These are phyloP conservation scores for Rattus norvegicus DNA, from an alignment of 2,113 vertebrate species.

Conservation along the genomic window DNA sequence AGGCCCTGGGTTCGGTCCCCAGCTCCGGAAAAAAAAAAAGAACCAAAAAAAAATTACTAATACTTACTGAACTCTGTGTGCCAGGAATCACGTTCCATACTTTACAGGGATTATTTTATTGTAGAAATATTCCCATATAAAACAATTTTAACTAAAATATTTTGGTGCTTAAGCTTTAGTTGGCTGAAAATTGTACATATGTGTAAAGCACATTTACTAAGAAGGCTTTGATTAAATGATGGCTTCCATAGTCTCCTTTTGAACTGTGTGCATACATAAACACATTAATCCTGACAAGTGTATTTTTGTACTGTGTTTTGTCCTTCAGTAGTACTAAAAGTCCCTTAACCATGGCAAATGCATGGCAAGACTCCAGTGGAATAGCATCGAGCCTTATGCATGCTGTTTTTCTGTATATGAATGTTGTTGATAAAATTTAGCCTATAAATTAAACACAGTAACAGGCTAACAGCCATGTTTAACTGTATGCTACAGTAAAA, in stretches of 20 bases:
- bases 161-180: not conserved
- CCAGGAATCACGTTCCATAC: too few species aligned
- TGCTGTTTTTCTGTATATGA: not conserved
- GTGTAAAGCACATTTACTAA: conserved; percentile 18
- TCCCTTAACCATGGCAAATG: too few species aligned
- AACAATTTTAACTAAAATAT: too few species aligned
- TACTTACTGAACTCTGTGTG: too few species aligned
- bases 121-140: conserved; percentile 6
- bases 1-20: too few species aligned
- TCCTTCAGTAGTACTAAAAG: not conserved
- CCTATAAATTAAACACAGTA: too few species aligned
- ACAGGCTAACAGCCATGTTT: not conserved
- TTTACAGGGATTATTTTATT: too few species aligned
- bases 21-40: too few species aligned
- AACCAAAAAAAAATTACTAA: too few species aligned
- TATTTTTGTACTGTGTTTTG: not conserved
- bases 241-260: not conserved
- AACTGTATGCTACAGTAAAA: not conserved
- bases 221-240: not conserved
- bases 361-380: too few species aligned
- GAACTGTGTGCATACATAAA: not conserved
- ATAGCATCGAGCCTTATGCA: not conserved
- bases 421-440: not conserved
- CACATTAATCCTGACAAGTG: not conserved
- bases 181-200: conserved; percentile 17